Percentiles rank a stretch among this genome's conserved stretches.
Evolutionary conservation across 1,140 invertebrate genomes (phyloP).

Genomic region (Homalodisca vitripennis): DNA sequence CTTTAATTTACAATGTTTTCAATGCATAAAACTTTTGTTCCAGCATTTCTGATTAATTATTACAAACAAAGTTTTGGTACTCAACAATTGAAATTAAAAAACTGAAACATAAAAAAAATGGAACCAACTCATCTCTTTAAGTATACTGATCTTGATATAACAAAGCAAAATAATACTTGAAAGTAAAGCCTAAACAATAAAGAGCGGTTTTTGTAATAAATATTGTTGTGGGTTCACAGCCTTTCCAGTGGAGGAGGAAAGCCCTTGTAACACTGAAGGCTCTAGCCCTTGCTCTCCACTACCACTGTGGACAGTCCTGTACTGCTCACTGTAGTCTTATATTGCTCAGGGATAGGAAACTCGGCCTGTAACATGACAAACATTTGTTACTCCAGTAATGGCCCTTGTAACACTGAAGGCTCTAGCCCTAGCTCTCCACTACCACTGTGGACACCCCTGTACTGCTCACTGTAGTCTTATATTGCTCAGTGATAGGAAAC

Average conservation of each 20-base stretch:
- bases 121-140: no score
- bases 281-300: slow-evolving; percentile 56
- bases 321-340: slow-evolving; percentile 78
- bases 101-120: no score
- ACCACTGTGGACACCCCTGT: slow-evolving; percentile 69
- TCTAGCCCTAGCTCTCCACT: slow-evolving; percentile 56
- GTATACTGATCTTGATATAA: no score
- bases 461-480: slow-evolving; percentile 78
- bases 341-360: slow-evolving; percentile 93
- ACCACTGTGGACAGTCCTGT: slow-evolving; percentile 69
- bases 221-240: slow-evolving; percentile 1
- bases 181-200: neutral
- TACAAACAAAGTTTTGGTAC: no score
- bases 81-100: no score
- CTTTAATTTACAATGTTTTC: no score
- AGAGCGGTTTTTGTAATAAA: neutral
- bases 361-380: slow-evolving; percentile 80
- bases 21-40: no score
- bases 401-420: no score
- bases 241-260: slow-evolving; percentile 1
- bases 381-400: no score
- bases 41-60: no score
- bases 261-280: no score
- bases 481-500: slow-evolving; percentile 93
- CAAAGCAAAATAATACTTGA: no score